Evolutionary conservation across 2,888 invertebrate genomes (phyloP).

Genomic region (Platerodrilus igneus): DNA sequence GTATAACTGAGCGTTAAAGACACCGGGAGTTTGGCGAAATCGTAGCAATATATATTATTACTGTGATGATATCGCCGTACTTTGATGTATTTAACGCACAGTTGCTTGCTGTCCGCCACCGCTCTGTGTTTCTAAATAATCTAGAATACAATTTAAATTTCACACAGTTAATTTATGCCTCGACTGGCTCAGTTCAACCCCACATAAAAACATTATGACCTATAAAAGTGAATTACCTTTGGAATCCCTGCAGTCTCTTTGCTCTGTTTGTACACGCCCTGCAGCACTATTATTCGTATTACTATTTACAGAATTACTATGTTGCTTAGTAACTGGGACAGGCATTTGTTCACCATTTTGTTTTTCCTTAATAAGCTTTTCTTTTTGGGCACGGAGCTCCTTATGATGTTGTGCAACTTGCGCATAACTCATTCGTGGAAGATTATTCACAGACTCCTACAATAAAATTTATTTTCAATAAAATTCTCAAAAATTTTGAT

Average conservation of each 20-base stretch:
- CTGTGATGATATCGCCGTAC: too few species aligned
- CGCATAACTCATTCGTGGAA: constrained; percentile 58
- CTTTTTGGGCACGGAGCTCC: constrained; percentile 44
- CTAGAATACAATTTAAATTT: too few species aligned
- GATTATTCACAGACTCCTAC: constrained; percentile 34
- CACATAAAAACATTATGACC: neutral
- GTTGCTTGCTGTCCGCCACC: too few species aligned
- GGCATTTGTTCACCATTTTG: constrained; percentile 21
- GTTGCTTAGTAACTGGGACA: constrained; percentile 12
- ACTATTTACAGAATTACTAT: constrained; percentile 14
- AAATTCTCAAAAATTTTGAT: too few species aligned
- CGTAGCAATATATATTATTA: too few species aligned
- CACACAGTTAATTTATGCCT: too few species aligned
- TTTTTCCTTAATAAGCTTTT: constrained; percentile 36
- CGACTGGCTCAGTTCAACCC: too few species aligned
- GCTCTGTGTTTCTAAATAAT: too few species aligned
- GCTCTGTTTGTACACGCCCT: constrained; percentile 28
- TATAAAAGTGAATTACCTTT: constrained; percentile 23
- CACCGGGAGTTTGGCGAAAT: too few species aligned
- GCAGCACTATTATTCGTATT: constrained; percentile 19
- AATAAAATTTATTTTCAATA: too few species aligned
- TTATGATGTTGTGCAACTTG: constrained; percentile 64
- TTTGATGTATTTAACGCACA: too few species aligned
- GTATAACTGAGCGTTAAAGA: too few species aligned
- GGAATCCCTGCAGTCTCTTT: constrained; percentile 28